Base-by-base conservation (phyloP, 23 tunicate genomes). In the Oikopleura albicans region DNA sequence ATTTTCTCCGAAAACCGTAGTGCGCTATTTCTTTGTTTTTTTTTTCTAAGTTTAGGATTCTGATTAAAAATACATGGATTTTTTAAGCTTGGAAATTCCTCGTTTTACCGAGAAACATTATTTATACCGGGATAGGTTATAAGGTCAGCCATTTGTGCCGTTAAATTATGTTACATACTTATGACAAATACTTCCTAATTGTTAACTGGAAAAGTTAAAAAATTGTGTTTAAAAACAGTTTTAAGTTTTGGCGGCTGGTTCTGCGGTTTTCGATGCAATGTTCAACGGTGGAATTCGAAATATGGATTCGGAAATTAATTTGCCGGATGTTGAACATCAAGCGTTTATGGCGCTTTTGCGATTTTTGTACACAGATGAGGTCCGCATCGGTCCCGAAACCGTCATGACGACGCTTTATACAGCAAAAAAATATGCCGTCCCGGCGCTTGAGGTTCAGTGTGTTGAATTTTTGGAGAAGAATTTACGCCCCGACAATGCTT, bases 261-360 rank as follows among this genome's bases (percentile, higher is more conserved):
- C 95, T 85, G 98, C 98, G 16, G 98, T 93, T 40, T 93, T 93
- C 85, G 98, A 93, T 86, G 94, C 98, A 27, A 93, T 93, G 98
- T 93, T 93, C 56, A 93, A 93, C 84, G 92, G 98, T 76, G 88
- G 88, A 28, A 66, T 93, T 22, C 95, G 95, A 39, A 88, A 93
- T 31, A 91, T 86, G 40, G 88, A 90, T 29, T 76, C 88, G 75
- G 94, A 93, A 84, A 90, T 93, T 12, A 90, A 90, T 83, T 40
- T 93, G 40, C 94, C 98, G 39, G 98, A 93, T 85, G 89, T 93
- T 37, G 98, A 93, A 84, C 89, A 91, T 66, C 87, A 91, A 66
- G 94, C 98, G 27, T 93, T 93, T 66, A 75, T 90, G 1, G 87
- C 89, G 27, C 66, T 93, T 71, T 86, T 93, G 40, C 76, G 88